Conservation (phyloP, 1,140 invertebrate genomes). For the Caerostris extrusa region DNA sequence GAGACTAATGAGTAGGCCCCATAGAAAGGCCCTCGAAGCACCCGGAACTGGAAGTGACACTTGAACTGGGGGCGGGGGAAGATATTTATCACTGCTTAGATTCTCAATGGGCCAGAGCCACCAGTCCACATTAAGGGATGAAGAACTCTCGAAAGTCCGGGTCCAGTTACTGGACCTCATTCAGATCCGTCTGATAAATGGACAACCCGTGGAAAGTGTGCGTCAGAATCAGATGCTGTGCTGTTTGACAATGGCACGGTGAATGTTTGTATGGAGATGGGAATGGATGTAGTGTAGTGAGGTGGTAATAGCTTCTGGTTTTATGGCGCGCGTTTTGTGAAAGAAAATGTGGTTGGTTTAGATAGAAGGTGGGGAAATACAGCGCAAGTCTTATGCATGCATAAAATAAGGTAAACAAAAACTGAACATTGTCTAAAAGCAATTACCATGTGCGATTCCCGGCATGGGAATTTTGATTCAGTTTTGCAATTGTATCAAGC, state of each 20-base stretch:
- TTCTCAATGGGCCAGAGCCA: too few species aligned
- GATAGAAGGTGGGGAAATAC: too few species aligned
- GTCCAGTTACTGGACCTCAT: neutral
- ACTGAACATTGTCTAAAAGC: too few species aligned
- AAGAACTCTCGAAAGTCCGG: neutral
- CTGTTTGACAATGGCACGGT: neutral
- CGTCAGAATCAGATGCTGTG: slow-evolving; percentile 10
- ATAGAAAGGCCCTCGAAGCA: neutral
- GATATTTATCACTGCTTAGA: neutral
- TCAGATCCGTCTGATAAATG: slow-evolving; percentile 18
- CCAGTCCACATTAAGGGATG: neutral
- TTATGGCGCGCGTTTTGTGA: too few species aligned
- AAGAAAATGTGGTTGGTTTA: too few species aligned
- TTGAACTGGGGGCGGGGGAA: slow-evolving; percentile 2
- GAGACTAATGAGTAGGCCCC: neutral
- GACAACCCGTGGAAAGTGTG: neutral
- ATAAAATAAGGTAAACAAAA: too few species aligned
- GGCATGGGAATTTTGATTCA: too few species aligned
- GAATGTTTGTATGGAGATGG: neutral
- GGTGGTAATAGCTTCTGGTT: neutral
- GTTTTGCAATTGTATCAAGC: too few species aligned
- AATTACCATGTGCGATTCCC: too few species aligned
- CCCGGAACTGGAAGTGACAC: slow-evolving; percentile 21
- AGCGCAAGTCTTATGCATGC: too few species aligned
- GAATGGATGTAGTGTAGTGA: neutral